These are phyloP conservation scores for Pseudocheirus occidentalis DNA, from an alignment of 2,797 vertebrate species.

Conservation along the genomic window DNA sequence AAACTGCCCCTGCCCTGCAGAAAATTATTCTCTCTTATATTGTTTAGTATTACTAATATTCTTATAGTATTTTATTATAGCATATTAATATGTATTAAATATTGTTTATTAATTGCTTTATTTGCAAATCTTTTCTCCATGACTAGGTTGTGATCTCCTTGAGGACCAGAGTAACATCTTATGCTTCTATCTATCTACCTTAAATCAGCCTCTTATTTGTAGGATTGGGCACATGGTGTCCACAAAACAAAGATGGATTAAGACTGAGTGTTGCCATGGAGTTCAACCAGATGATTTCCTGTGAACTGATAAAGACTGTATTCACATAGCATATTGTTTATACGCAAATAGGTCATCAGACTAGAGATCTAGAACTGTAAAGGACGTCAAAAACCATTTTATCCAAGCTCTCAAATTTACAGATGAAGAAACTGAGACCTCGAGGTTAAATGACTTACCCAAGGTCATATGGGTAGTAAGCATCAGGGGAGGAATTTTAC, in stretches of 20 bases:
- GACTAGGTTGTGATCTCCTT: background rate
- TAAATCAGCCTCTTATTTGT: background rate
- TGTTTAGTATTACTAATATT: background rate
- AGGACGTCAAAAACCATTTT: background rate
- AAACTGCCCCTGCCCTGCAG: background rate
- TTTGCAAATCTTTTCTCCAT: background rate
- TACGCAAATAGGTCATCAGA: background rate
- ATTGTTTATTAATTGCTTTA: background rate
- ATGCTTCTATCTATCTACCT: background rate
- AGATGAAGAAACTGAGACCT: background rate
- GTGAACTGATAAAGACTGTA: background rate
- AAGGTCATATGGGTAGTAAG: background rate
- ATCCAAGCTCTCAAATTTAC: background rate
- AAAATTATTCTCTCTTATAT: background rate
- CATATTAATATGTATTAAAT: too few relatives aligned
- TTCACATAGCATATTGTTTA: background rate
- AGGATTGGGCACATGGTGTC: background rate
- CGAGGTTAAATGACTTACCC: background rate
- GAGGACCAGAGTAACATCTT: background rate
- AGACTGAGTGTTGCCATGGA: background rate
- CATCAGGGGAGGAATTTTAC: background rate
- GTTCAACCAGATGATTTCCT: background rate
- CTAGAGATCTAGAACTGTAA: background rate
- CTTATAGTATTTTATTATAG: too few relatives aligned
- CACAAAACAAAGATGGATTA: background rate